Conservation (phyloP, 2,797 vertebrate genomes). For the Parauchenoglanis punctatus region DNA sequence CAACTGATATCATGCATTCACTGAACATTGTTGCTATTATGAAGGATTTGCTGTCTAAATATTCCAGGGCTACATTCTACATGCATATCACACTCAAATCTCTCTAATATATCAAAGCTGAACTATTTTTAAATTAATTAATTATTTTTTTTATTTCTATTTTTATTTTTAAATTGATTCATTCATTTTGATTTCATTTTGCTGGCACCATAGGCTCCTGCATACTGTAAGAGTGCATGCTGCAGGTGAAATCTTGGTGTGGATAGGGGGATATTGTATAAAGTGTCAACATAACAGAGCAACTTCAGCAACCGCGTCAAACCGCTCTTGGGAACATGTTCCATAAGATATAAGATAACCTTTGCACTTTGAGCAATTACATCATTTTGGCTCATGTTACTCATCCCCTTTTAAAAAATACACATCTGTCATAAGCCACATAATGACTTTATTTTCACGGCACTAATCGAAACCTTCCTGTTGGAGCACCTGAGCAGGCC, state of each 20-base stretch:
- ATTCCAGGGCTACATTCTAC: slow-evolving; percentile 42
- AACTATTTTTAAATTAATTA: background rate
- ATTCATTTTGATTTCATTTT: background rate
- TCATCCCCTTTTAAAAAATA: background rate
- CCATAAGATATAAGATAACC: background rate
- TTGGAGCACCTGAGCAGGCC: background rate
- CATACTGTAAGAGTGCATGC: background rate
- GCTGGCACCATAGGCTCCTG: background rate
- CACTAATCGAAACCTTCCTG: background rate
- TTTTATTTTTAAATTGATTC: background rate
- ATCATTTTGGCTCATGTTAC: background rate
- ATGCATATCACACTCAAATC: background rate
- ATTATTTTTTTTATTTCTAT: no score
- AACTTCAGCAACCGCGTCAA: background rate
- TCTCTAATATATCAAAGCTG: background rate
- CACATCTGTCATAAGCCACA: background rate
- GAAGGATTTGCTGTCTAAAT: slow-evolving; percentile 18
- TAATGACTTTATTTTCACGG: background rate
- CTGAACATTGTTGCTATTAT: background rate
- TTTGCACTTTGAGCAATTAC: background rate
- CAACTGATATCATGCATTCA: background rate
- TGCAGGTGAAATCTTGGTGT: background rate
- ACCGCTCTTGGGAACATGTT: background rate
- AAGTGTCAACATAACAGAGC: background rate
- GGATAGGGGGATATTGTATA: background rate